Base-by-base conservation (phyloP, 2,113 vertebrate genomes). In the Notarius quadriscutis region DNA sequence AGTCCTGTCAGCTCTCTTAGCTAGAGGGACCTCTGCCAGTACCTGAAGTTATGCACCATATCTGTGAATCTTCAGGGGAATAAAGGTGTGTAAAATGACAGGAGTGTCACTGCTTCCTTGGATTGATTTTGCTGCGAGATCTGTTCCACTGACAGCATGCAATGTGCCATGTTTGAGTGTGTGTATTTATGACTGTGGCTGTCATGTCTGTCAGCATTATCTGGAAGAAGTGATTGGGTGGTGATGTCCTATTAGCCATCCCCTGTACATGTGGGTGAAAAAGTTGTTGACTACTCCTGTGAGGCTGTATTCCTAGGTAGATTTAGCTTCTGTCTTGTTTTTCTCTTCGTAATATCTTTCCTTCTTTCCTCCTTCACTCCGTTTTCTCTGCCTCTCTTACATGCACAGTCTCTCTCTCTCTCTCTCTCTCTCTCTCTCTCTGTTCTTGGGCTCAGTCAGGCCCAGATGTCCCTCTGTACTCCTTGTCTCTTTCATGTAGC, bases 381-480 rank as follows among this genome's bases (percentile, higher is more conserved):
- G 11, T 63, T 20, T 69, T 55, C 79, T 62, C 55, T 71, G 41
- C 6, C 22, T 27, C 83, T 75, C 74, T 30, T 48, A 30, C 85
- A 69, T 41, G 51, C 71, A 72, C 69, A 75, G 18, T 12, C 62
- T 67, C 57, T 25, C 83, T 53, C 83, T 14, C 82, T 75, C 63
- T 41, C 15, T 74, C 50, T 74, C 63, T 81, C 84, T 71, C 58
- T 84, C 79, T 77, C 86, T 87, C 77, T 74, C 87, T 69, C 74
- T 69, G 50, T 86, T 74, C 86, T 84, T 51, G 86, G 83, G 84
- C 86, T 81, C 87, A 86, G 88, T 88, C 78, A 85, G 88, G 90
- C 83, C 90, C 90, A 91, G 90, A 89, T 91, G 90, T 91, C 88
- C 90, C 79, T 89, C 87, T 89, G 87, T 91, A 87, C 87, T 91